Conservation (phyloP, 2,113 vertebrate genomes). For the Picathartes gymnocephalus region DNA sequence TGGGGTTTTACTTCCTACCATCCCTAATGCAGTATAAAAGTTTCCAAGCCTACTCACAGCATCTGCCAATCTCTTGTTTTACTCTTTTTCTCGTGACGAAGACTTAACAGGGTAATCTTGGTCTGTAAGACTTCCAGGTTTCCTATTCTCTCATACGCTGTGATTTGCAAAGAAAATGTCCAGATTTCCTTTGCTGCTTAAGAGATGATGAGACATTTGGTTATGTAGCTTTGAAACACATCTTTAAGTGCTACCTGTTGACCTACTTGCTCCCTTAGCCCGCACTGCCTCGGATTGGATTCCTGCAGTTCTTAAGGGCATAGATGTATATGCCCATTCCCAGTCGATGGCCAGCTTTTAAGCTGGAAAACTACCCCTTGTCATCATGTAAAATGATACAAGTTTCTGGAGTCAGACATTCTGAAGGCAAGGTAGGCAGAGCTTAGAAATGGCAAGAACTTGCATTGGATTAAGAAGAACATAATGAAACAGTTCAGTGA, state of each 20-base stretch:
- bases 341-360: not conserved
- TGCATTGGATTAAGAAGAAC: not conserved
- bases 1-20: not conserved
- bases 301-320: fast-evolving
- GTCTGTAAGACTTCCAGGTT: not conserved
- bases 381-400: not conserved
- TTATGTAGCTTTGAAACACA: not conserved
- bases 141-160: not conserved
- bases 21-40: not conserved
- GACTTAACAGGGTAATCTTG: not conserved
- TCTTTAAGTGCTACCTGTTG: not conserved
- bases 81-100: fast-evolving
- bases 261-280: not conserved
- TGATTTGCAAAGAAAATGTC: not conserved
- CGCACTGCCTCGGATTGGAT: fast-evolving
- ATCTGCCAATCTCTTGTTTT: not conserved
- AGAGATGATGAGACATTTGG: not conserved
- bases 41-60: not conserved
- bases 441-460: not conserved
- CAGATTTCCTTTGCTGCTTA: not conserved
- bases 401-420: not conserved
- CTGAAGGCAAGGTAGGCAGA: not conserved
- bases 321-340: not conserved
- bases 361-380: not conserved
- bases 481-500: not conserved